Conservation (phyloP, 2,888 invertebrate species). For the Amiota communis region DNA sequence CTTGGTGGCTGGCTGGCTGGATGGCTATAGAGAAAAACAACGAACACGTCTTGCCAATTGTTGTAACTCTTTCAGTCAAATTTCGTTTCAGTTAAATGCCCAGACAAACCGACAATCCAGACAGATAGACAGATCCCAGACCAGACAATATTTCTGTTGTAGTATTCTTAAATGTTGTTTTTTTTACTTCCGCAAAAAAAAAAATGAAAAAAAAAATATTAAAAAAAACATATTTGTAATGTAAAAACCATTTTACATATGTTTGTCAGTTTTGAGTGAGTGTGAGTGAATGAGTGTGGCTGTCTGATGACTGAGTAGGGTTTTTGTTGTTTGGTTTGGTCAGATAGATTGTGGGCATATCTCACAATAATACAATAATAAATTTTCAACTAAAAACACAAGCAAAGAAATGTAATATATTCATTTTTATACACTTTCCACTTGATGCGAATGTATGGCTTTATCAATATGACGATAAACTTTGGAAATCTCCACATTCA, state of each 20-base stretch:
- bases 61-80: not conserved
- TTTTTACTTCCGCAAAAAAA: constrained; percentile 11
- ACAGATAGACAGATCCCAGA: too few species aligned
- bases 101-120: not conserved
- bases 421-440: too few species aligned
- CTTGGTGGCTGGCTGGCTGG: too few species aligned
- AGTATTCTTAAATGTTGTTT: constrained; percentile 8
- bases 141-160: not conserved
- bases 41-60: constrained; percentile 14
- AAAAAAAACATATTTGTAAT: constrained; percentile 2
- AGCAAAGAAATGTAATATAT: not conserved
- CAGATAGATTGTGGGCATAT: not conserved
- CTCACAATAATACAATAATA: too few species aligned
- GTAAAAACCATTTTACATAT: constrained; percentile 8
- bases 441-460: too few species aligned
- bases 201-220: not conserved
- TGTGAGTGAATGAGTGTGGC: too few species aligned
- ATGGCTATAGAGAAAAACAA: constrained; percentile 1
- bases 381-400: too few species aligned
- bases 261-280: not conserved
- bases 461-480: too few species aligned
- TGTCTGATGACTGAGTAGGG: too few species aligned
- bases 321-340: not conserved
- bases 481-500: too few species aligned
- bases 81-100: constrained; percentile 24